Base-by-base conservation (phyloP, 2,888 invertebrate genomes). In the Lacanobia oleracea region DNA sequence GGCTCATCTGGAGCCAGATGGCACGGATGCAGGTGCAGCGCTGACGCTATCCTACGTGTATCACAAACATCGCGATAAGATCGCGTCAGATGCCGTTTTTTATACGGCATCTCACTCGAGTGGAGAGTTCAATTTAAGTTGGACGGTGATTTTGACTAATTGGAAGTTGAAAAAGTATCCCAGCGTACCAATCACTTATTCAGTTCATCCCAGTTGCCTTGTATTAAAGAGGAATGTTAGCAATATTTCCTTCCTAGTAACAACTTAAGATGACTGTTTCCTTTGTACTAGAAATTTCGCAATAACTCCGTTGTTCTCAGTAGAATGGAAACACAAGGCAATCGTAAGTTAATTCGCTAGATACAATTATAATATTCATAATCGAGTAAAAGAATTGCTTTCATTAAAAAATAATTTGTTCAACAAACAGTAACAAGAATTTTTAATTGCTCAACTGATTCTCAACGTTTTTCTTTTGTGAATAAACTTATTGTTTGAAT, bases 381-480 rank as follows among this genome's bases (percentile, higher is more conserved):
- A 48, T 63, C 21, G 53, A 40, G 21, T 12, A 2, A 37, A 21
- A 27, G 3, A 27, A 21, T 40, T 37, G 8, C 6, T 56, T 75
- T 62, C 0, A 57, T 21, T 27, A 74, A 57, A 61, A 27, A 40
- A 50, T 40, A n/a, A 45, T 57, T 75, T 57, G 56, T 45, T 40
- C 51, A 45, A 37, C 21, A 50, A 75, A 53, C 27, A 69, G 56
- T 18, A 48, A 62, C 27, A 69, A 62, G 45, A 40, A 40, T 67
- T 48, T 75, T 16, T 69, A 76, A 76, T 76, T 59, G 51, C 40
- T 59, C 51, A 48, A 33, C 27, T 45, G 66, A 66, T 37, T 33
- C 12, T 51, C 33, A 66, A 40, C 14, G 10, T 56, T 50, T 40
- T 61, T 50, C 45, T 59, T 50, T 66, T 61, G 33, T 56, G 50